These are phyloP conservation scores for Subacronicta megacephala DNA, from an alignment of 2,888 invertebrate species.

Conservation along the genomic window DNA sequence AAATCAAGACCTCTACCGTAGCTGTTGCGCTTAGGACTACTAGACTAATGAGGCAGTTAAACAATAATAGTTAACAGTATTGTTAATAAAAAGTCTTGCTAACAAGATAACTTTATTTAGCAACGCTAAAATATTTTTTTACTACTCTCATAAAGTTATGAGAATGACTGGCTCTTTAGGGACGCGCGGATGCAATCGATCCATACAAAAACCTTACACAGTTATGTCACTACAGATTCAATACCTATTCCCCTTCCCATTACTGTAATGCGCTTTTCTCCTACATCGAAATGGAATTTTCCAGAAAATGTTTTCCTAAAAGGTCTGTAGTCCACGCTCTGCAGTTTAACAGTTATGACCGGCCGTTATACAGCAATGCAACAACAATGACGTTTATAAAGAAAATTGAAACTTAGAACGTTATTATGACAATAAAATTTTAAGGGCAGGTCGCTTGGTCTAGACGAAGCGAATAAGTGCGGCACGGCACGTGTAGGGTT, in stretches of 20 bases:
- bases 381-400: constrained; percentile 12
- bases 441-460: constrained; percentile 29
- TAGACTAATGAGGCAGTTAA: no score
- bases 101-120: no score
- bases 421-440: constrained; percentile 37
- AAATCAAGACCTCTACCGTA: no score
- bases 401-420: constrained; percentile 34
- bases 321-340: constrained; percentile 1
- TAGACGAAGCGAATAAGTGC: constrained; percentile 29
- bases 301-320: constrained; percentile 8
- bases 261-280: constrained; percentile 24
- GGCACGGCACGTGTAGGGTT: constrained; percentile 15
- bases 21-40: no score
- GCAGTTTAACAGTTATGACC: constrained; percentile 5
- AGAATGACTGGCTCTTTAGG: no score
- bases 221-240: constrained; percentile 6
- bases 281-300: constrained; percentile 12
- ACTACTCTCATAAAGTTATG: no score
- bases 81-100: no score
- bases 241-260: constrained; percentile 6
- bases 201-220: background rate
- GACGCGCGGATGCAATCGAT: no score
- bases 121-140: no score
- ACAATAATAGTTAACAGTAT: no score
- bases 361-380: constrained; percentile 10